These are phyloP conservation scores for Nemurella pictetii DNA, from an alignment of 2,888 invertebrate species.

Conservation along the genomic window DNA sequence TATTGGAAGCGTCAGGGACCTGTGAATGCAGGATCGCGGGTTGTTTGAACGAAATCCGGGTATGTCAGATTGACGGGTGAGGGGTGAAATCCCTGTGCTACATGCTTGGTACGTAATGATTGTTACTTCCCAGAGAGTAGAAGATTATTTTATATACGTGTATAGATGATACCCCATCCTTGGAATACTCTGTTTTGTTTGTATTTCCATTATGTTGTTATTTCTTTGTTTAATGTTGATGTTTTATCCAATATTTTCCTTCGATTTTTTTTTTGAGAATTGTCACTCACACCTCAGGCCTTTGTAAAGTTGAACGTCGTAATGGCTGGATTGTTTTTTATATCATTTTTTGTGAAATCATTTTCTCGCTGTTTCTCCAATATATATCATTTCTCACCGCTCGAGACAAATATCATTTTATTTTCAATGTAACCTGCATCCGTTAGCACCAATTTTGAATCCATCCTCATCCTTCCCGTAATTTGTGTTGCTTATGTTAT, in stretches of 20 bases:
- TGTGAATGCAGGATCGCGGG: not conserved
- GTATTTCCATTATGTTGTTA: conserved; percentile 43
- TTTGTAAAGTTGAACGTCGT: not conserved
- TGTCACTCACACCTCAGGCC: not conserved
- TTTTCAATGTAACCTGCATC: not conserved
- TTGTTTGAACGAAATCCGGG: not conserved
- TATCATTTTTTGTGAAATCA: not conserved
- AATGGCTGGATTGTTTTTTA: not conserved
- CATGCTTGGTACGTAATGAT: not conserved
- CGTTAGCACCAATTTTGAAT: not conserved
- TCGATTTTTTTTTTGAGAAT: not conserved
- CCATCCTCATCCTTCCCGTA: not conserved
- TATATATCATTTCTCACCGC: not conserved
- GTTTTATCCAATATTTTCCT: not conserved
- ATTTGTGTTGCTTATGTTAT: not conserved
- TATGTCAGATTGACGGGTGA: not conserved
- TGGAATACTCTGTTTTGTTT: conserved; percentile 20
- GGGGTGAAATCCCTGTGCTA: no score
- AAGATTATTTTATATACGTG: not conserved
- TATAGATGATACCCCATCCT: conserved; percentile 6
- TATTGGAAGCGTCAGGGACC: not conserved
- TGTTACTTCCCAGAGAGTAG: not conserved
- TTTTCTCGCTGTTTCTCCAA: not conserved
- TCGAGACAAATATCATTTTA: not conserved
- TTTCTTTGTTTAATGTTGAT: conserved; percentile 40